Conservation (phyloP, 1,140 invertebrate genomes). For the Cherax quadricarinatus region DNA sequence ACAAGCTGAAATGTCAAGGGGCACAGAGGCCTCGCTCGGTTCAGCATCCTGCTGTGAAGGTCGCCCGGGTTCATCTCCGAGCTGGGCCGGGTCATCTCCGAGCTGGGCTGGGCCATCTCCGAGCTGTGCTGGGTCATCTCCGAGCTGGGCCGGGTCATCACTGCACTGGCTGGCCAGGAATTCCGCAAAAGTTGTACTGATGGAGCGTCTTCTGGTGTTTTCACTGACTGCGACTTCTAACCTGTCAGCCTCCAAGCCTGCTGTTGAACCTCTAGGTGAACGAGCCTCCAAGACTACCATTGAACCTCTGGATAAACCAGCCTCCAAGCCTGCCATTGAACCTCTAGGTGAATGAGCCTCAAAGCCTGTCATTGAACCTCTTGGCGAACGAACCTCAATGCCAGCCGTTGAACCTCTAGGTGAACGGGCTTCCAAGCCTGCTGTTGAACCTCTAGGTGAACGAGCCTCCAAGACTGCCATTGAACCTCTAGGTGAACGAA, state of each 20-base stretch:
- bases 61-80: too few relatives aligned
- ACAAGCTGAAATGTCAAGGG: neutral
- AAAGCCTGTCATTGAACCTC: neutral
- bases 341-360: neutral
- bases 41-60: neutral
- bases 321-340: neutral
- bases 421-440: neutral
- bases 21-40: neutral
- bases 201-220: neutral
- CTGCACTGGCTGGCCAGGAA: neutral
- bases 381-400: slow-evolving; percentile 6
- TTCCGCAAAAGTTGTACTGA: neutral
- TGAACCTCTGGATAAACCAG: neutral
- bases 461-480: neutral
- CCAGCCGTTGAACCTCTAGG: neutral
- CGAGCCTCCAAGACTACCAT: neutral
- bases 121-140: neutral
- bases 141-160: neutral
- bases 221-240: neutral
- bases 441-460: slow-evolving; percentile 20
- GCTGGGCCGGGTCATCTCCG: neutral
- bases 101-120: neutral
- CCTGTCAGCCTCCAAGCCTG: slow-evolving; percentile 9
- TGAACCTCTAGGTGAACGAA: slow-evolving; percentile 31
- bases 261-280: slow-evolving; percentile 20